Evolutionary conservation across 2,797 vertebrate species (phyloP).

Genomic region (Ptychobarbus kaznakovi): DNA sequence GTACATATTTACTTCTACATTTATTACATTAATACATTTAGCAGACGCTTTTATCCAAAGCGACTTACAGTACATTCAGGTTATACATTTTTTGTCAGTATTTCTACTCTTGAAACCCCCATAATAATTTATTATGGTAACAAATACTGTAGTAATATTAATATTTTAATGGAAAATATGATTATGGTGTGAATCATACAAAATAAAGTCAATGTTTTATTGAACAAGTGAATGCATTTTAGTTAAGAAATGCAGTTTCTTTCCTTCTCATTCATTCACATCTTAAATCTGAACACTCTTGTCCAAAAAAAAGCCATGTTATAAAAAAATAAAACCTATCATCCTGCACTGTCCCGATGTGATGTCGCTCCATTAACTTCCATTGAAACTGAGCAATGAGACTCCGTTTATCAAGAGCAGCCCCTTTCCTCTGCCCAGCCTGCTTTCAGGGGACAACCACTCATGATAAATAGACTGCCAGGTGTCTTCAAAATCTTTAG

Average conservation of each 20-base stretch:
- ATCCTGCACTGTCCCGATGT: background rate
- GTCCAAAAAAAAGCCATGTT: background rate
- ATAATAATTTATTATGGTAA: background rate
- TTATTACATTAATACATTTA: too few relatives aligned
- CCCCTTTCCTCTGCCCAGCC: background rate
- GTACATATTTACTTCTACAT: too few relatives aligned
- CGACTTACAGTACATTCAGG: too few relatives aligned
- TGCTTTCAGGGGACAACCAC: background rate
- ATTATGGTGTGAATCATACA: background rate
- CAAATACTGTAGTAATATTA: background rate
- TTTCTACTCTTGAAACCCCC: background rate
- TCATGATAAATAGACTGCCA: constrained; percentile 53
- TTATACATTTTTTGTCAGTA: too few relatives aligned
- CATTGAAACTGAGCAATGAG: background rate
- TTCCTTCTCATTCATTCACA: background rate
- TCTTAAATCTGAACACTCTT: background rate
- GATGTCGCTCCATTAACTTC: background rate
- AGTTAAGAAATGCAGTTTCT: background rate
- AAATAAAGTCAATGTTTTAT: background rate
- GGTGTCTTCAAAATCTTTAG: constrained; percentile 52
- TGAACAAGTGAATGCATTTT: background rate
- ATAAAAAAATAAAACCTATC: background rate
- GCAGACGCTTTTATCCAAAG: too few relatives aligned
- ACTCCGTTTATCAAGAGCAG: background rate
- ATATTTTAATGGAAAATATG: background rate